phyloP scores from a whole-genome alignment of 2,797 vertebrate species.

The Clarias fuscus region DNA sequence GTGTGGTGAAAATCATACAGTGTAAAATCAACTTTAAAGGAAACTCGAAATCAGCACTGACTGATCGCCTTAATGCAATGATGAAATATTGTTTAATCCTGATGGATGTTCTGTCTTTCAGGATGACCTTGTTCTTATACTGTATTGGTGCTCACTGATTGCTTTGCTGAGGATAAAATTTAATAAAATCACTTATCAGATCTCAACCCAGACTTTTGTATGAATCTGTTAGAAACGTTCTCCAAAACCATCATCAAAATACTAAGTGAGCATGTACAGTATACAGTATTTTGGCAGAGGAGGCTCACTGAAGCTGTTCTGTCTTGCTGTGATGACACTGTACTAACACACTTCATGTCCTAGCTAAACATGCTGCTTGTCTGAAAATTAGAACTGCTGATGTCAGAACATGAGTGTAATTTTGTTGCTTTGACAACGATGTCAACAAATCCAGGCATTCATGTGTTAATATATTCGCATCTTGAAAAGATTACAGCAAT shows the following conservation, averaged over 20 bases:
- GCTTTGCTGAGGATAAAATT: neutral
- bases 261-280: neutral
- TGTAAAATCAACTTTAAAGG: neutral
- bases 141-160: neutral
- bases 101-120: neutral
- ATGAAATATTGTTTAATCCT: neutral
- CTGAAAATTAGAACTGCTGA: neutral
- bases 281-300: neutral
- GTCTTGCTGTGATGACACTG: neutral
- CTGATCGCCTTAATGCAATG: neutral
- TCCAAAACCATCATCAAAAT: neutral
- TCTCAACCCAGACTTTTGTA: neutral
- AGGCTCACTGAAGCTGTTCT: neutral
- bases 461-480: neutral
- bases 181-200: neutral
- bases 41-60: neutral
- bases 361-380: slow-evolving; percentile 1
- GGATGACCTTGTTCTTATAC: neutral
- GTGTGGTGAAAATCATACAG: neutral
- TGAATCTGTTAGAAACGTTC: too few species aligned
- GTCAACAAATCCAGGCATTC: neutral
- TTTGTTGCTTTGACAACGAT: slow-evolving; percentile 4
- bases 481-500: neutral
- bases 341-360: neutral
- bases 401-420: neutral